Conservation (phyloP, 2,113 vertebrate genomes). For the Trematocara variabile region DNA sequence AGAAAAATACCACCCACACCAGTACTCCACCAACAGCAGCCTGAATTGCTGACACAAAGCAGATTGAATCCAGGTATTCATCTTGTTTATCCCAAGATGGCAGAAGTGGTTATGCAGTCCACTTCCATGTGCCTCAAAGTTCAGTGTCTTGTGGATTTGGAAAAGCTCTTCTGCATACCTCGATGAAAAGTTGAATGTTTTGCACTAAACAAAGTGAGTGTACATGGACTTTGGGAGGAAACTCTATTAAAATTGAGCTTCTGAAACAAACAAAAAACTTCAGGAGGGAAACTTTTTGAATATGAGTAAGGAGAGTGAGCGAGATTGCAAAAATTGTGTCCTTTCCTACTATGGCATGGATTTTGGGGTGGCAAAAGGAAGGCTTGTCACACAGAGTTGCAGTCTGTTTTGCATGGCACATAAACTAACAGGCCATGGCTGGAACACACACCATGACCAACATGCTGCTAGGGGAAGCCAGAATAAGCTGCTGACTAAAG, state of each 20-base stretch:
- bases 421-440: slow-evolving; percentile 35
- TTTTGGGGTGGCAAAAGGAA: slow-evolving; percentile 17
- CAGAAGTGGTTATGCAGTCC: neutral
- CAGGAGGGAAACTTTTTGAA: neutral
- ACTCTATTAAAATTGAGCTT: neutral
- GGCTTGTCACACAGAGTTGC: slow-evolving; percentile 51
- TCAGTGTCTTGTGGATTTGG: neutral
- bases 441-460: slow-evolving; percentile 54
- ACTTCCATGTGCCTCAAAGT: neutral
- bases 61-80: neutral
- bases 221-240: neutral
- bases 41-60: neutral
- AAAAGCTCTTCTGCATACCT: neutral
- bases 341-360: slow-evolving; percentile 4
- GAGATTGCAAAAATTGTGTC: neutral
- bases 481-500: slow-evolving; percentile 62
- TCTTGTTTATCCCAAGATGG: neutral
- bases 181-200: neutral
- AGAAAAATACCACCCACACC: neutral
- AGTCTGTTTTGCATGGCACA: slow-evolving; percentile 56
- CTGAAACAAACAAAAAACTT: neutral
- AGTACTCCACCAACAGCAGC: neutral
- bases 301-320: neutral
- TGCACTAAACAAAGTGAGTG: neutral
- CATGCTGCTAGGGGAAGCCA: slow-evolving; percentile 36